These are phyloP conservation scores for Rotaria macrura DNA, from an alignment of 2,888 invertebrate genomes.

Conservation along the genomic window DNA sequence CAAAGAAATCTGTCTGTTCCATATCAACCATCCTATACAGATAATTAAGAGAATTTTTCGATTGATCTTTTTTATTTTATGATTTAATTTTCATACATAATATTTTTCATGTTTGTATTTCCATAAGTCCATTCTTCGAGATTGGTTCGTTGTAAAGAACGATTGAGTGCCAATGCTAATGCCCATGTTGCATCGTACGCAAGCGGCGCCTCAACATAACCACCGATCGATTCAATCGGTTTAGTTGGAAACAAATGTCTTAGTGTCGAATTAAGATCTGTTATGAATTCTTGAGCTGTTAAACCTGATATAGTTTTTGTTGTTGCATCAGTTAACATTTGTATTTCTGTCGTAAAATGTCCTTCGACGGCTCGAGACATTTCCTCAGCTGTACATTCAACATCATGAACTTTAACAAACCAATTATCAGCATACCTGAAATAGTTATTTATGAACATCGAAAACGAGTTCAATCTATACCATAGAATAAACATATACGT, in stretches of 20 bases:
- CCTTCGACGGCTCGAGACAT: conserved; percentile 90
- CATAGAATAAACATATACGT: background rate
- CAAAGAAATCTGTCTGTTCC: conserved; percentile 30
- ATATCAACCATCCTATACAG: conserved; percentile 22
- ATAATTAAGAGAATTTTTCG: no score
- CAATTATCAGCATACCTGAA: conserved; percentile 82
- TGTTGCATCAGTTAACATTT: conserved; percentile 46
- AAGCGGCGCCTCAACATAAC: conserved; percentile 85
- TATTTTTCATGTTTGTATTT: background rate
- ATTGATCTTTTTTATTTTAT: no score
- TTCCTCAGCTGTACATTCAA: conserved; percentile 79
- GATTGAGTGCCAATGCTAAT: conserved; percentile 89
- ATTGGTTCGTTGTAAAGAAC: conserved; percentile 55
- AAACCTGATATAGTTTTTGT: background rate
- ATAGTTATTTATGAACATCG: background rate
- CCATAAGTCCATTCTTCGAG: background rate
- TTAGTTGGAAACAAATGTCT: background rate
- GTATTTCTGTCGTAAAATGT: conserved; percentile 91
- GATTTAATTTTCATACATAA: background rate
- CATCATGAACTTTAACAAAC: conserved; percentile 74
- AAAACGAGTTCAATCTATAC: no score
- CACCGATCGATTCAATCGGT: conserved; percentile 46
- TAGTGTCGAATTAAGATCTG: conserved; percentile 11
- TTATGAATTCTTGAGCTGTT: conserved; percentile 2
- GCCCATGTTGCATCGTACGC: conserved; percentile 99